Evolutionary conservation across 2,888 invertebrate species (phyloP).

Genomic region (Lasioglossum morio): DNA sequence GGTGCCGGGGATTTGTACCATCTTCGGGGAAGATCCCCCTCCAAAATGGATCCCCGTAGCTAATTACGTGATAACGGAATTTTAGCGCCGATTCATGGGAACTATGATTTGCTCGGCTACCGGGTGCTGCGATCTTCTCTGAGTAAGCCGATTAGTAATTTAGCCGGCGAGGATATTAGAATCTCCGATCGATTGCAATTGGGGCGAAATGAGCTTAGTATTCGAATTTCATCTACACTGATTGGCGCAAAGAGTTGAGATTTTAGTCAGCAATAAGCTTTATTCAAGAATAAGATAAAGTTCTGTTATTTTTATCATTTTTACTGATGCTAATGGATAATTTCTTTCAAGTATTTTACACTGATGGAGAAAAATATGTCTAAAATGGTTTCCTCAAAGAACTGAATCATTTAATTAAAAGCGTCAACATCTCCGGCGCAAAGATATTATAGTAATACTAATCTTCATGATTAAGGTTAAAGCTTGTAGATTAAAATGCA

Average conservation of each 20-base stretch:
- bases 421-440: background rate
- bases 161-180: no score
- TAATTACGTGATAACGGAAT: background rate
- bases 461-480: no score
- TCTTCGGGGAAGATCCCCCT: background rate
- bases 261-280: background rate
- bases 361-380: no score
- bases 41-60: background rate
- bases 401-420: background rate
- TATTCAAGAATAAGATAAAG: no score
- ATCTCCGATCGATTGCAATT: background rate
- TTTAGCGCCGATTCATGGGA: background rate
- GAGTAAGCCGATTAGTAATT: no score
- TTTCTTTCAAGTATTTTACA: no score
- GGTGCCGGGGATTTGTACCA: constrained; percentile 10
- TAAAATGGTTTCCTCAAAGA: no score
- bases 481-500: background rate
- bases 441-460: background rate
- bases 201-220: background rate
- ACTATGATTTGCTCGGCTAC: background rate
- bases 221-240: background rate
- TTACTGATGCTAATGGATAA: no score
- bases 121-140: background rate
- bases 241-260: background rate
- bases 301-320: no score